Percentiles rank a stretch among this genome's conserved stretches.
phyloP scores from a whole-genome alignment of 2,113 vertebrate genomes.

The Anarrhichthys ocellatus region DNA sequence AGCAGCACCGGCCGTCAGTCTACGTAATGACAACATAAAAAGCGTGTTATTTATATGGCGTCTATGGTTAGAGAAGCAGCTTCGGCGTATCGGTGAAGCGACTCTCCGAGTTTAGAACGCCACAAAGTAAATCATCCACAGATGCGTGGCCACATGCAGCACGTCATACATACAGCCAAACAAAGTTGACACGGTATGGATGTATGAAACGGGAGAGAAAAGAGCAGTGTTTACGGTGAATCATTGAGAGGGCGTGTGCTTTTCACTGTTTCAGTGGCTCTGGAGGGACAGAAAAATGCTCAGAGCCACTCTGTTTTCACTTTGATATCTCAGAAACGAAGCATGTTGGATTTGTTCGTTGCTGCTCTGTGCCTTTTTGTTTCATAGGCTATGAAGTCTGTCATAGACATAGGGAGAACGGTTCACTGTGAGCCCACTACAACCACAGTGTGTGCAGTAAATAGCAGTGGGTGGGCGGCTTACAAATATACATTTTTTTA shows the following conservation, averaged over 20 bases:
- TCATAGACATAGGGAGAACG: slow-evolving; percentile 39
- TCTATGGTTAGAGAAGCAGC: slow-evolving; percentile 35
- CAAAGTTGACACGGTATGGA: slow-evolving; percentile 30
- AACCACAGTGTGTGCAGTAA: slow-evolving; percentile 44
- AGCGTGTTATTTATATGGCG: slow-evolving; percentile 39
- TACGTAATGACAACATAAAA: slow-evolving; percentile 36
- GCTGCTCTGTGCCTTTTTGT: slow-evolving; percentile 17
- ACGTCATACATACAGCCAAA: slow-evolving; percentile 27
- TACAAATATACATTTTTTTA: slow-evolving; percentile 28
- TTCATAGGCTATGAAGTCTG: slow-evolving; percentile 32
- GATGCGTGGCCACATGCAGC: slow-evolving; percentile 41
- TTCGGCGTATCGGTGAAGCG: slow-evolving; percentile 25
- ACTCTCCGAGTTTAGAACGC: slow-evolving; percentile 39
- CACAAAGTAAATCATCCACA: slow-evolving; percentile 53
- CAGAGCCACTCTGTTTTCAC: slow-evolving; percentile 13
- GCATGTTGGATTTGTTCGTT: slow-evolving; percentile 9
- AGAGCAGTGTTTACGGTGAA: slow-evolving; percentile 37
- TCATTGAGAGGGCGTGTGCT: slow-evolving; percentile 6
- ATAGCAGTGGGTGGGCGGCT: slow-evolving; percentile 30
- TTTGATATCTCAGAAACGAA: slow-evolving; percentile 27
- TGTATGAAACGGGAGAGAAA: slow-evolving; percentile 34
- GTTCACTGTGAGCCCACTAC: slow-evolving; percentile 23
- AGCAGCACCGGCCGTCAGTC: slow-evolving; percentile 4
- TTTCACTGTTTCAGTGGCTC: slow-evolving; percentile 33
- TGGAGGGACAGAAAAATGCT: slow-evolving; percentile 2